These are phyloP conservation scores for Poecilia gillii DNA, from an alignment of 2,797 vertebrate species.

Conservation along the genomic window DNA sequence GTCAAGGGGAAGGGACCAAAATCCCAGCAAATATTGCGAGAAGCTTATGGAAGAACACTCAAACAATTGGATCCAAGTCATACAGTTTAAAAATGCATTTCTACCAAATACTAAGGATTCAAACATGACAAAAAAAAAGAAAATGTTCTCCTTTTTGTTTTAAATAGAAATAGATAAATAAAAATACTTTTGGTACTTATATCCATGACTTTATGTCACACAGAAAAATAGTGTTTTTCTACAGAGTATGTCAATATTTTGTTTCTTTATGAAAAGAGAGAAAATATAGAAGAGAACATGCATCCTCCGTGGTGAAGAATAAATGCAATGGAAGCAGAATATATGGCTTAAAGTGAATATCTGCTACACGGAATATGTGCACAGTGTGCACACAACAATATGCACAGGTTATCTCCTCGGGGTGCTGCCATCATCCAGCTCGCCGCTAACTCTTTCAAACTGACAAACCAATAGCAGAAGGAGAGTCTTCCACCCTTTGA, in stretches of 20 bases:
- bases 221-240: background rate
- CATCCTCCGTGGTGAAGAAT: slow-evolving; percentile 16
- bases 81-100: background rate
- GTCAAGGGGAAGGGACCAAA: background rate
- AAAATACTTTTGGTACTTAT: background rate
- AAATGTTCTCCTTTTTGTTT: too few species aligned
- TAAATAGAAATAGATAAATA: too few species aligned
- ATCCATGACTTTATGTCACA: background rate
- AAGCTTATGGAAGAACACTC: background rate
- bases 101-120: background rate
- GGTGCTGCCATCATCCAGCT: slow-evolving; percentile 56
- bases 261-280: background rate
- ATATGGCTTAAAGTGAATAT: slow-evolving; percentile 8
- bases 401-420: slow-evolving; percentile 49
- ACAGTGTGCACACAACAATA: slow-evolving; percentile 47
- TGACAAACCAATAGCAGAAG: slow-evolving; percentile 55
- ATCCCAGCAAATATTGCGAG: background rate
- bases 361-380: slow-evolving; percentile 15
- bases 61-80: background rate
- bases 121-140: background rate
- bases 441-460: slow-evolving; percentile 59
- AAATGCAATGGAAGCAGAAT: slow-evolving; percentile 18
- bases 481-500: slow-evolving; percentile 35
- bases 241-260: background rate
- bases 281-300: background rate